Percentiles rank a stretch among this genome's conserved stretches.
phyloP scores from a whole-genome alignment of 2,797 vertebrate genomes.

The Sparus aurata region DNA sequence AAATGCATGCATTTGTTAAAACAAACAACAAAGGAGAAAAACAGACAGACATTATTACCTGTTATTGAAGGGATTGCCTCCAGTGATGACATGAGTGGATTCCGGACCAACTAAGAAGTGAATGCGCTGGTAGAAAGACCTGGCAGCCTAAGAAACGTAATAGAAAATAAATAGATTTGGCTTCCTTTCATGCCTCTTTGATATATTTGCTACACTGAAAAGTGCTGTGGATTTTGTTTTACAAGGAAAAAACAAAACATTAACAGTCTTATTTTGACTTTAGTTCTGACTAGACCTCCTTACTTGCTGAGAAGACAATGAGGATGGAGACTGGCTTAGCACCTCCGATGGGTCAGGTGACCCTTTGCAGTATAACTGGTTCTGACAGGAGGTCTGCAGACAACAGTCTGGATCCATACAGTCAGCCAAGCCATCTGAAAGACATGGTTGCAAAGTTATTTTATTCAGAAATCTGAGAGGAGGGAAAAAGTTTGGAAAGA shows the following conservation, averaged over 20 bases:
- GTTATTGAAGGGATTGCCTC: slow-evolving; percentile 95
- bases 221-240: neutral
- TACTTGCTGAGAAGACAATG: slow-evolving; percentile 89
- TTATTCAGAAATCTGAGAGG: neutral
- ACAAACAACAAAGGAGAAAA: neutral
- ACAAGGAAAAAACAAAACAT: neutral
- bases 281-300: neutral
- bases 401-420: slow-evolving; percentile 99
- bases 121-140: slow-evolving; percentile 95
- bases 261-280: neutral
- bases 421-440: slow-evolving; percentile 93
- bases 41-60: slow-evolving; percentile 83
- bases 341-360: slow-evolving; percentile 94
- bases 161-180: neutral
- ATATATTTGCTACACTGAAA: neutral
- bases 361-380: slow-evolving; percentile 93
- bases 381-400: slow-evolving; percentile 95
- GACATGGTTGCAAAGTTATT: neutral
- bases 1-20: neutral
- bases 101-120: slow-evolving; percentile 94
- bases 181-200: neutral
- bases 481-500: neutral
- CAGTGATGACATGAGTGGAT: slow-evolving; percentile 93
- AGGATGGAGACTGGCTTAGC: slow-evolving; percentile 92
- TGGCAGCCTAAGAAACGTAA: slow-evolving; percentile 85